phyloP scores from a whole-genome alignment of 2,888 invertebrate species.

The Cantharis nigra region DNA sequence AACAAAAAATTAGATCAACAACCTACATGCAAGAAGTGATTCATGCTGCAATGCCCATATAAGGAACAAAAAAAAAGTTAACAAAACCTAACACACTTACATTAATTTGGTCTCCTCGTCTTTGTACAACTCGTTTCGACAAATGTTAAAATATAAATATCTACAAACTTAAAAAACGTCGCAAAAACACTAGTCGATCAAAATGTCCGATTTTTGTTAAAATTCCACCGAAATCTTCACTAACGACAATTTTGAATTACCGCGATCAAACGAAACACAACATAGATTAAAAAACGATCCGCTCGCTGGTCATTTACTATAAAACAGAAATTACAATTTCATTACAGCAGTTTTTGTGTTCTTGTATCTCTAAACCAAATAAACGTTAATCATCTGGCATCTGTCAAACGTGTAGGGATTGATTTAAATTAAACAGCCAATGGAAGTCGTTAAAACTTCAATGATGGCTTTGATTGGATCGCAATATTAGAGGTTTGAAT shows the following conservation, averaged over 20 bases:
- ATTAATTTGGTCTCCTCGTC: background rate
- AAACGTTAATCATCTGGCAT: constrained; percentile 25
- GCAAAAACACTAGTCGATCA: constrained; percentile 16
- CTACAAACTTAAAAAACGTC: background rate
- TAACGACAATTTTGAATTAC: background rate
- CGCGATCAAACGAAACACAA: background rate
- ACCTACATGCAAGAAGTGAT: constrained; percentile 22
- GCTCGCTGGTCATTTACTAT: background rate
- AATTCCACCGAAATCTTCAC: constrained; percentile 12
- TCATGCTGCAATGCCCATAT: constrained; percentile 27
- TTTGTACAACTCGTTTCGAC: background rate
- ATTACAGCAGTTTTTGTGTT: background rate
- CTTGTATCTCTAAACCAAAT: constrained; percentile 21
- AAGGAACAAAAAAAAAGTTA: constrained; percentile 13
- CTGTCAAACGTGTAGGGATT: constrained; percentile 37
- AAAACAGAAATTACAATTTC: constrained; percentile 10
- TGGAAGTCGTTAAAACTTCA: background rate
- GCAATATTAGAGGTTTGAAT: background rate
- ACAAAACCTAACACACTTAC: background rate
- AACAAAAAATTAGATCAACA: constrained; percentile 13
- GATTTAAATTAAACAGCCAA: constrained; percentile 39
- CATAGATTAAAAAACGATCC: background rate
- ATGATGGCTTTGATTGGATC: constrained; percentile 8
- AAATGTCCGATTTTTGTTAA: constrained; percentile 37
- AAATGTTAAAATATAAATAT: background rate